Evolutionary conservation across 2,888 invertebrate species (phyloP), one percentile per base, ranked within the genome.

Genomic region (Cheilosia vernalis): DNA sequence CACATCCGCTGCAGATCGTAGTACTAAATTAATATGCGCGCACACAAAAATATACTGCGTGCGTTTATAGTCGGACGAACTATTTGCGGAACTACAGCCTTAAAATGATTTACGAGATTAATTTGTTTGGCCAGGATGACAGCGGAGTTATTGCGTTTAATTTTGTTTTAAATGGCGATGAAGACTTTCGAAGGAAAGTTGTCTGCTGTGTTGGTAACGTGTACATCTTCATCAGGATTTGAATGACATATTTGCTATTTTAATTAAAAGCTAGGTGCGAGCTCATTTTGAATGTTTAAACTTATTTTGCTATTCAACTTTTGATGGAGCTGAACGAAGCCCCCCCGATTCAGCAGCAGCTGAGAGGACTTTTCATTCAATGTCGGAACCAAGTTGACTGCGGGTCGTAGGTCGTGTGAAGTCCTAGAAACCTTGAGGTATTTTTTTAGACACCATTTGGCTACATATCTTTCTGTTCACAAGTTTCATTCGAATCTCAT

Each of bases 61-160:
- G 7, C 17, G 17, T 1, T n/a, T n/a, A 4, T 6, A 24, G 33
- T 15, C 47, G 15, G 21, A 40, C 5, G 13, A 56, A 44, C 5
- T 72, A 63, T 33, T 17, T 60, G 66, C 21, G 58, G 76, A 69
- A 70, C 47, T 76, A 58, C 33, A 74, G 56, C 17, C 60, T 61
- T 44, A 10, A 61, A 70, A 67, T 76, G 56, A 81, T 85, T 85
- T 81, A 85, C 61, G 76, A 49, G 85, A 85, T 85, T 77, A 81
- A 85, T 81, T 85, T 81, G 51, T 67, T 85, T 21, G 77, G 60
- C 81, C 30, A 56, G 70, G 70, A 81, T 81, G 85, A 85, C 85
- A 77, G 85, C 27, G 67, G 81, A 85, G 67, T 81, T 85, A 85
- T 85, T 85, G 81, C 80, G 21, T 72, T 85, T 77, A 85, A 85